Evolutionary conservation across 1,140 invertebrate species (phyloP).

Genomic region (Venturia canescens): DNA sequence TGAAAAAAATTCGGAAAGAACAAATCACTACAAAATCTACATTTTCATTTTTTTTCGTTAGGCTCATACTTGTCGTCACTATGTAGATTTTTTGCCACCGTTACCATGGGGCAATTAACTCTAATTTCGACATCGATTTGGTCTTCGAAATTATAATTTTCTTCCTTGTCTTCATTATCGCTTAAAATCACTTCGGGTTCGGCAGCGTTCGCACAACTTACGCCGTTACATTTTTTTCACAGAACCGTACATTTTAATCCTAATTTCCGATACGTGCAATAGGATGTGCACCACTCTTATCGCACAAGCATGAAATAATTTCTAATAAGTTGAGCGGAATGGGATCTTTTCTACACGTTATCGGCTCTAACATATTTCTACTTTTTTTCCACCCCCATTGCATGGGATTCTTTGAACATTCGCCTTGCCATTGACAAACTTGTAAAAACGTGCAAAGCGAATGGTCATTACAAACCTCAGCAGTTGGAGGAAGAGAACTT

Average conservation of each 20-base stretch:
- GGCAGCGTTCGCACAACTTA: neutral
- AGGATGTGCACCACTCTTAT: constrained; percentile 1
- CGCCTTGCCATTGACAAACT: constrained; percentile 22
- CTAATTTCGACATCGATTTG: too few relatives aligned
- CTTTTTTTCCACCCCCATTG: constrained; percentile 37
- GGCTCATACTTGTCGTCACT: too few relatives aligned
- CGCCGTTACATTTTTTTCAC: neutral
- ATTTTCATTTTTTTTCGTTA: too few relatives aligned
- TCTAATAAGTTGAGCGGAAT: neutral
- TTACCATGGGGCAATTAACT: too few relatives aligned
- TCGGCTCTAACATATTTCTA: constrained; percentile 14
- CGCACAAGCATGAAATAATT: neutral
- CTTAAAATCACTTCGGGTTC: too few relatives aligned
- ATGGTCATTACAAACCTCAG: constrained; percentile 20
- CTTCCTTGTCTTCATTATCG: too few relatives aligned
- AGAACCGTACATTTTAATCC: neutral
- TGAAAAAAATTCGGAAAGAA: too few relatives aligned
- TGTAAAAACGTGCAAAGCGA: constrained; percentile 22
- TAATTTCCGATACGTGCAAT: neutral
- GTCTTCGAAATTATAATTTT: too few relatives aligned
- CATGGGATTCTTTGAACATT: constrained; percentile 19
- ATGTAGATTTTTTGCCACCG: too few relatives aligned
- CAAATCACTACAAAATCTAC: too few relatives aligned
- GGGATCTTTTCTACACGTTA: constrained; percentile 12
- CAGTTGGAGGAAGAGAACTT: constrained; percentile 22